phyloP scores from a whole-genome alignment of 2,797 vertebrate genomes.

The Sarcophilus harrisii region DNA sequence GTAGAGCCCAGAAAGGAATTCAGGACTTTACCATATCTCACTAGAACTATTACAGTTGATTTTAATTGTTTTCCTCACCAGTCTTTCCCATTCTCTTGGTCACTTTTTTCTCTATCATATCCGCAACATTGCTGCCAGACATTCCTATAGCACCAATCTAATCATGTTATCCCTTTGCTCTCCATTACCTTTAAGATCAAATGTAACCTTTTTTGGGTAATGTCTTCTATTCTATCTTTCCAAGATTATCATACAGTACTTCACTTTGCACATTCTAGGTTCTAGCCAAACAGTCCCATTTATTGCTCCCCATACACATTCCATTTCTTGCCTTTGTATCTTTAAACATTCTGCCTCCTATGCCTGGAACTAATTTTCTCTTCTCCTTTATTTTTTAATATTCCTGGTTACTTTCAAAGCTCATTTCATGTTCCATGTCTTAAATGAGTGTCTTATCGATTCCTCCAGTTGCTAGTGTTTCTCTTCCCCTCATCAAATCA shows the following conservation, averaged over 20 bases:
- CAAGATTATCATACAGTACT: background rate
- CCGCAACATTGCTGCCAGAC: background rate
- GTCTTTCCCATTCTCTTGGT: background rate
- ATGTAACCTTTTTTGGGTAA: background rate
- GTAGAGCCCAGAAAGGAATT: background rate
- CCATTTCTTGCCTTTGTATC: background rate
- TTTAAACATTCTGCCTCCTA: background rate
- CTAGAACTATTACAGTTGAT: background rate
- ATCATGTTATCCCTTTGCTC: background rate
- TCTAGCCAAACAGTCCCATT: background rate
- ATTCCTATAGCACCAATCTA: background rate
- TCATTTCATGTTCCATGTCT: background rate
- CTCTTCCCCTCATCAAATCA: background rate
- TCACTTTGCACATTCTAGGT: background rate
- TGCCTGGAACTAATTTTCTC: background rate
- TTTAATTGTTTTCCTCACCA: background rate
- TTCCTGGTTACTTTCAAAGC: background rate
- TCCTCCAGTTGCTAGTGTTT: too few species aligned
- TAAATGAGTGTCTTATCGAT: background rate
- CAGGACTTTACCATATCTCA: background rate
- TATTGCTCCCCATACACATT: background rate
- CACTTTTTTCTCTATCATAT: background rate
- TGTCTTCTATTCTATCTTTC: background rate
- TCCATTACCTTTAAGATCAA: background rate
- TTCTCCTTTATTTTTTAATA: background rate